Evolutionary conservation across 2,797 vertebrate species (phyloP).

Genomic region (Mastacembelus armatus): DNA sequence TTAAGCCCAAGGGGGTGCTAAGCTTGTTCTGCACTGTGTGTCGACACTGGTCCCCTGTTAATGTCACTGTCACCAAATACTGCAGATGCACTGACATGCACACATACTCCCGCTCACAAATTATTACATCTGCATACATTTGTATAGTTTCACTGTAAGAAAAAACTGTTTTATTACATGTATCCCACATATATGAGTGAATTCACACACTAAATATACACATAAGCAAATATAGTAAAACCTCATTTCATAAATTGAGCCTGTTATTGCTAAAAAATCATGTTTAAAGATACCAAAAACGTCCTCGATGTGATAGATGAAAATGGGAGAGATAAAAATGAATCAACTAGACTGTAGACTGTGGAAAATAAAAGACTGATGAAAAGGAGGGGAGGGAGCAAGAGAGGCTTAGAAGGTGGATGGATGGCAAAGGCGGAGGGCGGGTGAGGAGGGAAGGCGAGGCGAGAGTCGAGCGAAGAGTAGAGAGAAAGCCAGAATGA

Average conservation of each 20-base stretch:
- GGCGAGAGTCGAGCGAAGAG: conserved; percentile 59
- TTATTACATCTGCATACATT: conserved; percentile 24
- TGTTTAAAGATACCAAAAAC: conserved; percentile 54
- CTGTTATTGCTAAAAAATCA: conserved; percentile 63
- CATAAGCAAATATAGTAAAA: conserved; percentile 35
- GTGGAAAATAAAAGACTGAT: conserved; percentile 72
- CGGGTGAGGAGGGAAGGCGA: conserved; percentile 24
- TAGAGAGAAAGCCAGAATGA: conserved; percentile 81
- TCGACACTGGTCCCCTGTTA: conserved; percentile 66
- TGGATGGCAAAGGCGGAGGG: conserved; percentile 65
- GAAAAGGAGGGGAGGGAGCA: conserved; percentile 69
- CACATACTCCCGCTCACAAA: conserved; percentile 1
- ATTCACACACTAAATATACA: conserved; percentile 42
- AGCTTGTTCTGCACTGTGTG: conserved; percentile 67
- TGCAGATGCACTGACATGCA: conserved; percentile 37
- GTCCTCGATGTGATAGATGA: conserved; percentile 62
- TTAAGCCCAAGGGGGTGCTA: conserved; percentile 67
- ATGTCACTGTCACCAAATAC: conserved; percentile 67
- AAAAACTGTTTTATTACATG: conserved; percentile 2
- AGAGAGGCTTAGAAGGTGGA: conserved; percentile 76
- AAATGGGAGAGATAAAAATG: conserved; percentile 75
- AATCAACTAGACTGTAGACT: conserved; percentile 67
- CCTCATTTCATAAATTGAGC: conserved; percentile 62
- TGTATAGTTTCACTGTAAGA: conserved; percentile 28
- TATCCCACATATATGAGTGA: conserved; percentile 22